These are phyloP conservation scores for Dasypus novemcinctus DNA, from an alignment of 2,113 vertebrate species.

Conservation along the genomic window DNA sequence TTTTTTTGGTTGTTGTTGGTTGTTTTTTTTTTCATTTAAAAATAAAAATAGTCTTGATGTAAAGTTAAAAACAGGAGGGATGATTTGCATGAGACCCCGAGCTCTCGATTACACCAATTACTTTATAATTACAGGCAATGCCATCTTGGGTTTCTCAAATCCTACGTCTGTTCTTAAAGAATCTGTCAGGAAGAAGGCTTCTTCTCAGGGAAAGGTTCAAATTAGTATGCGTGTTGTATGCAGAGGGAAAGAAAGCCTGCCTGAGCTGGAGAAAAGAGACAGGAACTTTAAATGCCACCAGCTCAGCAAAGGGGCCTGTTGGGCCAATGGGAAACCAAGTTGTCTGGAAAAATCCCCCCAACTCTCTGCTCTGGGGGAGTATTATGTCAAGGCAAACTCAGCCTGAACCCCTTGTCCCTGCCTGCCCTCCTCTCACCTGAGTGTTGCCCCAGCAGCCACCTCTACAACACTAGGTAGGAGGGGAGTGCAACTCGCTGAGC, in stretches of 20 bases:
- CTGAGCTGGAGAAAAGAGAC: neutral
- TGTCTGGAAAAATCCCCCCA: neutral
- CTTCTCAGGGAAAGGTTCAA: conserved; percentile 59
- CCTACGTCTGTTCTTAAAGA: conserved; percentile 73
- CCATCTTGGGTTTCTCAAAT: conserved; percentile 79
- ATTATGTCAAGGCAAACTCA: neutral
- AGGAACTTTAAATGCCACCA: neutral
- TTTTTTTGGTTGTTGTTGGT: neutral
- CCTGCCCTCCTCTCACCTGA: neutral
- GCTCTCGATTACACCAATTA: conserved; percentile 82
- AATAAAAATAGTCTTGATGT: conserved; percentile 66
- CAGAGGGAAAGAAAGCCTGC: conserved; percentile 32
- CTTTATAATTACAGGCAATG: conserved; percentile 80
- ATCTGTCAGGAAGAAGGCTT: conserved; percentile 74
- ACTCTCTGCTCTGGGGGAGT: neutral
- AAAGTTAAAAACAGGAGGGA: conserved; percentile 60
- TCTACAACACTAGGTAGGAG: neutral
- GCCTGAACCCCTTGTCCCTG: neutral
- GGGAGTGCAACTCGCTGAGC: neutral
- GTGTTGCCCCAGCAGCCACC: neutral
- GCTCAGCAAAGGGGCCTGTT: neutral
- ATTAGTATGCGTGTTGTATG: conserved; percentile 71
- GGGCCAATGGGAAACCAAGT: neutral
- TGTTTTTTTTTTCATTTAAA: conserved; percentile 39
- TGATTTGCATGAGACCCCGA: conserved; percentile 78